Evolutionary conservation across 2,113 vertebrate species (phyloP).

Genomic region (Dromiciops gliroides): DNA sequence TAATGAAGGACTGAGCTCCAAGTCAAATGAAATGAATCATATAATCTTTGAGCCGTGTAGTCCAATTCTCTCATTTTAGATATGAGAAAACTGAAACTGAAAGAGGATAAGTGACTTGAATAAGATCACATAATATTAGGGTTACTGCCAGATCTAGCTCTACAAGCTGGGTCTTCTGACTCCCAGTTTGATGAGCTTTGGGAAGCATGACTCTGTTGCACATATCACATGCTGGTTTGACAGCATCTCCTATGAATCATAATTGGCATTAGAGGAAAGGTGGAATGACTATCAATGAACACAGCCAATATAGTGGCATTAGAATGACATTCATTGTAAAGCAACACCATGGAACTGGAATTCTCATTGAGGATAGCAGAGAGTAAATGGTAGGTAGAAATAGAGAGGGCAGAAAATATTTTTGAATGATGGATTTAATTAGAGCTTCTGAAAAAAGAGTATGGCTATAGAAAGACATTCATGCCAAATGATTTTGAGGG

Average conservation of each 20-base stretch:
- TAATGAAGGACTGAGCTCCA: no score
- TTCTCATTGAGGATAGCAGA: not conserved
- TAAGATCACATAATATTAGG: not conserved
- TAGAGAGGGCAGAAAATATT: not conserved
- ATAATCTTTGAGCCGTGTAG: not conserved
- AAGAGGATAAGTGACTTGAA: not conserved
- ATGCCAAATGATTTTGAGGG: not conserved
- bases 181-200: not conserved
- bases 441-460: not conserved
- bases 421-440: not conserved
- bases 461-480: not conserved
- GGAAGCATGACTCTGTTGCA: not conserved
- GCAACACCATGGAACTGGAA: not conserved
- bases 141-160: not conserved
- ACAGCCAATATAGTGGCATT: not conserved
- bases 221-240: not conserved
- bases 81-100: not conserved
- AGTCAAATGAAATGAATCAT: not conserved
- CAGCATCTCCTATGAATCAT: not conserved
- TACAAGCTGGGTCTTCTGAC: not conserved
- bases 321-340: not conserved
- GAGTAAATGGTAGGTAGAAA: not conserved
- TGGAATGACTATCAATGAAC: not conserved
- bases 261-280: no score
- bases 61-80: not conserved